These are phyloP conservation scores for Blomia tropicalis DNA, from an alignment of 2,888 invertebrate genomes.

Conservation along the genomic window DNA sequence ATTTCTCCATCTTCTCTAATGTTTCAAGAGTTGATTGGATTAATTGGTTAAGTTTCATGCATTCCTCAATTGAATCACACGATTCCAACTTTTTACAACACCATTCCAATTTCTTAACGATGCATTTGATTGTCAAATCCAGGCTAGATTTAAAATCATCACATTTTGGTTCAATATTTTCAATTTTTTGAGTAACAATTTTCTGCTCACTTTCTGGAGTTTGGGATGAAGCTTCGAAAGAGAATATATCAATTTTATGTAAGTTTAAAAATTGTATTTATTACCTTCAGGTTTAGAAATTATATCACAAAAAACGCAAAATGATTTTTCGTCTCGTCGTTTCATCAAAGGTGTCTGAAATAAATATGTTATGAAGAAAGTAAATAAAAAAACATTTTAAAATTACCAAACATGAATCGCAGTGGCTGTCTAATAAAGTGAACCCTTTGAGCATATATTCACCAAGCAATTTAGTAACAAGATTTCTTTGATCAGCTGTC, in stretches of 20 bases:
- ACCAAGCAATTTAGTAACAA: constrained; percentile 17
- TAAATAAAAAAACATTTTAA: neutral
- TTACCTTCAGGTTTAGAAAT: no score
- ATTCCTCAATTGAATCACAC: neutral
- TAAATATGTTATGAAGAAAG: neutral
- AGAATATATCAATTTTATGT: neutral
- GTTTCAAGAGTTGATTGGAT: neutral
- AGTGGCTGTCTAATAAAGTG: constrained; percentile 20
- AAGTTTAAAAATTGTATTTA: no score
- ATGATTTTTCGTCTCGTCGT: neutral
- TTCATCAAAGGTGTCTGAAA: constrained; percentile 22
- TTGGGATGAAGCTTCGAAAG: neutral
- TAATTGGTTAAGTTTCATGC: neutral
- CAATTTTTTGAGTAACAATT: neutral
- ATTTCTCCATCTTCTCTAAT: neutral
- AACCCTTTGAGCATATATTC: constrained; percentile 22
- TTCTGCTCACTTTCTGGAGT: neutral
- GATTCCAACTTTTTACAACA: neutral
- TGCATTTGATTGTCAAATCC: neutral
- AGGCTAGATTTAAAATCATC: no score
- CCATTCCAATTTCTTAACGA: neutral
- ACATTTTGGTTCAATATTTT: neutral
- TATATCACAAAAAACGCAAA: constrained; percentile 20
- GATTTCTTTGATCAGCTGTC: neutral
- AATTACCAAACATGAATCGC: constrained; percentile 9